These are phyloP conservation scores for Branchipolynoe longqiensis DNA, from an alignment of 2,888 invertebrate genomes.

Conservation along the genomic window DNA sequence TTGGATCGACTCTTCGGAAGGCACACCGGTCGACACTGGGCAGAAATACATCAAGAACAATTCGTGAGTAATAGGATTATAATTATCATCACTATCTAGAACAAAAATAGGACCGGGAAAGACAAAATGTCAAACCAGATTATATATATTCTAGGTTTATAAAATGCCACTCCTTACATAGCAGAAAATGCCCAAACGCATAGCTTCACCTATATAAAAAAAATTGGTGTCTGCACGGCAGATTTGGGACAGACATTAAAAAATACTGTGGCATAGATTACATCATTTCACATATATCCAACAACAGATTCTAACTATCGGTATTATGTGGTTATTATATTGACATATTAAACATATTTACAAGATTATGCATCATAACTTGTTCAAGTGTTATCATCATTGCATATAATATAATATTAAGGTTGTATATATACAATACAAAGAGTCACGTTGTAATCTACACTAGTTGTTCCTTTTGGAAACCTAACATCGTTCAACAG, in stretches of 20 bases:
- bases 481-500: not conserved
- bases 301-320: constrained; percentile 45
- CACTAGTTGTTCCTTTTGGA: not conserved
- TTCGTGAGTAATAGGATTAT: too few relatives aligned
- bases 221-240: constrained; percentile 18
- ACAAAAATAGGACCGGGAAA: too few relatives aligned
- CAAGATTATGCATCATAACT: not conserved
- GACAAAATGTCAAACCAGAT: too few relatives aligned
- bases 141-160: too few relatives aligned
- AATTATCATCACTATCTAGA: too few relatives aligned
- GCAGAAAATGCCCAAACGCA: too few relatives aligned
- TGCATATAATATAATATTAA: constrained; percentile 28
- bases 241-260: not conserved
- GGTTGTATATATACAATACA: constrained; percentile 31
- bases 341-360: constrained; percentile 46
- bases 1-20: too few relatives aligned
- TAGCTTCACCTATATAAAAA: too few relatives aligned
- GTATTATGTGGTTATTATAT: not conserved
- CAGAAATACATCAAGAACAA: too few relatives aligned
- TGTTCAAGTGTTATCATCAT: not conserved
- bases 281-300: constrained; percentile 7
- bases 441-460: too few relatives aligned
- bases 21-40: too few relatives aligned
- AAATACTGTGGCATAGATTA: not conserved
- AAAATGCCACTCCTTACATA: too few relatives aligned